Evolutionary conservation across 2,888 invertebrate genomes (phyloP), one percentile per base, ranked within the genome.

Genomic region (Tenthredo scrophulariae): DNA sequence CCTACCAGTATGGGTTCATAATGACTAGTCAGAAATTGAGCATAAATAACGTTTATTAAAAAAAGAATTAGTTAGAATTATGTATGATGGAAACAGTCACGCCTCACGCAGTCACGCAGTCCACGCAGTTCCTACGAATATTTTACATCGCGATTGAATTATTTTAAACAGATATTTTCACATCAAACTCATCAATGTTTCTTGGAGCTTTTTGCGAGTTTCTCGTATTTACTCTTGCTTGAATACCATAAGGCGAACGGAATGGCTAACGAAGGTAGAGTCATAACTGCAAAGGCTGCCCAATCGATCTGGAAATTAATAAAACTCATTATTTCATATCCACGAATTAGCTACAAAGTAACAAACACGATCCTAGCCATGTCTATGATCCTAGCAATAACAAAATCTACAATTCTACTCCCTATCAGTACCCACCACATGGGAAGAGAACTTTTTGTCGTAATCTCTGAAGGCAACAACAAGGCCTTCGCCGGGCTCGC

Each of bases 201-300:
- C 94, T 97, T 97, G 83, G 95, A 94, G 86, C 92, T 93, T 93
- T 96, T 97, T 84, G 95, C 94, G 54, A 97, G 94, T 90, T 96
- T 96, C 92, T 98, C 98, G 91, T 99, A 99, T 95, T 98, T 98
- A 93, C 96, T 97, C 94, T 99, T 99, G 91, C 98, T 98, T 40
- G 97, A 97, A 94, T 96, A 98, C 99, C 99, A 99, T 87, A 99
- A 95, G 54, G 97, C 96, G 93, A 98, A 98, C 85, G 99, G 99
- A 93, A 99, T 98, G 70, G 97, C 97, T 74, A 99, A 94, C 2
- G 99, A 98, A 6, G 99, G 99, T 87, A 99, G 94, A 40, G 98
- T 98, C 98, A 99, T 98, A 85, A 99, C 96, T 54, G 98, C 98
- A 92, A 99, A 99, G 40, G 98, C 98, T 84, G 97, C 95, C 99